Percentiles rank a stretch among this genome's conserved stretches.
Conservation (phyloP, 2,888 invertebrate species). For the Microdon myrmicae region DNA sequence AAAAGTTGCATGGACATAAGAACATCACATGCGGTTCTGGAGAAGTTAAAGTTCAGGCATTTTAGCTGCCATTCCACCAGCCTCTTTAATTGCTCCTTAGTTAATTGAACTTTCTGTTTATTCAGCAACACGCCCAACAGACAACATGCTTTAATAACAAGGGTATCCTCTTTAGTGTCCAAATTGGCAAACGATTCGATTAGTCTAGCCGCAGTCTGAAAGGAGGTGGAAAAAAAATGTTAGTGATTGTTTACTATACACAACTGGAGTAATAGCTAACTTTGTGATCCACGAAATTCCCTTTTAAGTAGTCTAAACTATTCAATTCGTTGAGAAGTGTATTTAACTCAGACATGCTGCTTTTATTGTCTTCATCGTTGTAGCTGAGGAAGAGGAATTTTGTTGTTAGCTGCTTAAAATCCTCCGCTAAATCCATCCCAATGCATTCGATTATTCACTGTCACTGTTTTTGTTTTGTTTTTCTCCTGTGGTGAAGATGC, state of each 20-base stretch:
- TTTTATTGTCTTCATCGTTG: constrained; percentile 63
- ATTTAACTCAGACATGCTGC: constrained; percentile 69
- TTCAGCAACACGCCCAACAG: constrained; percentile 70
- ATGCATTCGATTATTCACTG: no score
- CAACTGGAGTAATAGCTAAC: constrained; percentile 24
- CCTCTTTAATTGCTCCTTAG: constrained; percentile 61
- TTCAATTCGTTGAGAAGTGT: constrained; percentile 73
- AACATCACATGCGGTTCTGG: constrained; percentile 53
- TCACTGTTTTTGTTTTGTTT: no score
- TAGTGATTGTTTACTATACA: background rate
- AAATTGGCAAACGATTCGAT: constrained; percentile 54
- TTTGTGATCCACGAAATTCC: constrained; percentile 52
- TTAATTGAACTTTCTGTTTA: constrained; percentile 69
- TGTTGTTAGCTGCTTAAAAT: constrained; percentile 53
- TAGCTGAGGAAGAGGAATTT: constrained; percentile 60
- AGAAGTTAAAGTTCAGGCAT: constrained; percentile 61
- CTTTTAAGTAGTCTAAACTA: constrained; percentile 71
- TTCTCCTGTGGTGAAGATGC: no score
- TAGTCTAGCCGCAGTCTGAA: constrained; percentile 49
- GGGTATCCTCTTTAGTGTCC: constrained; percentile 68
- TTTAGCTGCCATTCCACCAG: constrained; percentile 68
- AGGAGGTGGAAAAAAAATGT: background rate
- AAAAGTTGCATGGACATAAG: constrained; percentile 52
- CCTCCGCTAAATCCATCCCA: constrained; percentile 40
- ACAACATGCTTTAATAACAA: constrained; percentile 71